Conservation (phyloP, 1,140 invertebrate genomes). For the Drosophila malerkotliana region DNA sequence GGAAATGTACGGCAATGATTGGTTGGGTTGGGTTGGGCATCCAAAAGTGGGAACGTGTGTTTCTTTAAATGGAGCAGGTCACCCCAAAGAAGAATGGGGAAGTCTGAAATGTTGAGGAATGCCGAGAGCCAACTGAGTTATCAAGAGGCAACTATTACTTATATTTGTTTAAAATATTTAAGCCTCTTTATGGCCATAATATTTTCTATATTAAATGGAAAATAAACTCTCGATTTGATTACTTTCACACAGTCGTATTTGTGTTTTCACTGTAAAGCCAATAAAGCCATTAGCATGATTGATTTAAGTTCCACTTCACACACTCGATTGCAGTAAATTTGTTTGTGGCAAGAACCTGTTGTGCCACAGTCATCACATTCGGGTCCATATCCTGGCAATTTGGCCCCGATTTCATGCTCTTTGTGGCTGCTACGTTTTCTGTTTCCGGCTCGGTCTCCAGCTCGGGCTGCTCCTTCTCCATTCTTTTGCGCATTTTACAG, state of each 20-base stretch:
- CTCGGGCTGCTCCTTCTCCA: slow-evolving; percentile 17
- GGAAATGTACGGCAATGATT: slow-evolving; percentile 52
- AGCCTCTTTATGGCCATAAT: neutral
- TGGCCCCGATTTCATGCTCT: slow-evolving; percentile 54
- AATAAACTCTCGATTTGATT: neutral
- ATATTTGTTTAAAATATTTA: neutral
- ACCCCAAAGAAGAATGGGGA: slow-evolving; percentile 15
- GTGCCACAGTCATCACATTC: slow-evolving; percentile 47
- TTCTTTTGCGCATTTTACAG: slow-evolving; percentile 58
- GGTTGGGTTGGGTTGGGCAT: slow-evolving; percentile 16
- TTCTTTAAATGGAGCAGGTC: slow-evolving; percentile 45
- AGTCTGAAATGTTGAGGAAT: slow-evolving; percentile 29
- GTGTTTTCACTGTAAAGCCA: slow-evolving; percentile 16
- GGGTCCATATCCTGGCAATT: slow-evolving; percentile 72
- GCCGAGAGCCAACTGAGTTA: neutral
- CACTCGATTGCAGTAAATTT: slow-evolving; percentile 61
- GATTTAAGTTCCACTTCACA: slow-evolving; percentile 55
- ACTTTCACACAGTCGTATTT: neutral
- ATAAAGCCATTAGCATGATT: slow-evolving; percentile 73
- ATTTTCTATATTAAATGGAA: neutral
- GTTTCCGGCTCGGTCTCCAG: neutral
- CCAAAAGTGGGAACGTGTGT: slow-evolving; percentile 37
- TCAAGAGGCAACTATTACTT: neutral
- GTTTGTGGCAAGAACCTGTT: slow-evolving; percentile 60
- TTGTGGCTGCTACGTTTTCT: slow-evolving; percentile 28